Base-by-base conservation (phyloP, 2,888 invertebrate genomes). In the Aleiodes testaceus region DNA sequence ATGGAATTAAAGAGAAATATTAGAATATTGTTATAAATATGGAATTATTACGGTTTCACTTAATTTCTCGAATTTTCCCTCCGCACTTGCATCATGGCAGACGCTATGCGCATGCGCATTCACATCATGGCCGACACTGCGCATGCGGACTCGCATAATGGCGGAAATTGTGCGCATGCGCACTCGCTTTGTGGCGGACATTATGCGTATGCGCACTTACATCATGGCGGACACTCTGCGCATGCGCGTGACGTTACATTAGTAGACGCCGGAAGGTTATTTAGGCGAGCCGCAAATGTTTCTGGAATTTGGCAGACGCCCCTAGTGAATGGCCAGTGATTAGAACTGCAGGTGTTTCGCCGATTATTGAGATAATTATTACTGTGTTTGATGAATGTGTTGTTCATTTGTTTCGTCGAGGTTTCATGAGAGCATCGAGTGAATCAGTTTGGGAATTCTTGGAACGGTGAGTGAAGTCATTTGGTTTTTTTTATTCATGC, bases 271-370 rank as follows among this genome's bases (percentile, higher is more conserved):
- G 18, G 11, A 12, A 42, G 12, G 36, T 64, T 50, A n/a, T n/a
- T n/a, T n/a, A 26, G 64, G 30, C 26, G 66, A 71, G 74, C 36
- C 36, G 36, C 36, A 36, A 36, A 36, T 36, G 36, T 61, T 75
- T 76, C 78, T 74, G 74, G 76, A 61, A 75, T 75, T 75, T 75
- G 77, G 78, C 78, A 78, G 78, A 78, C 78, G 78, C 78, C 78
- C 78, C 70, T 69, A 65, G 69, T 53, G 42, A 61, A 64, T 69
- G 45, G 53, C 44, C 49, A 47, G 45, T 44, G 49, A 52, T 63
- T 45, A 44, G 22, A 5, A 45, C n/a, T 45, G 26, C 44, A 22
- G 20, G 22, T 47, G 22, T 63, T 63, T 63, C 1, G 16, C 22
- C 7, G 36, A 36, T 36, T 9, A 2, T 36, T 36, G 6, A 6